These are phyloP conservation scores for Ephydatia muelleri DNA, from an alignment of 37 sponge, comb jelly and placozoan genomes.

Conservation along the genomic window DNA sequence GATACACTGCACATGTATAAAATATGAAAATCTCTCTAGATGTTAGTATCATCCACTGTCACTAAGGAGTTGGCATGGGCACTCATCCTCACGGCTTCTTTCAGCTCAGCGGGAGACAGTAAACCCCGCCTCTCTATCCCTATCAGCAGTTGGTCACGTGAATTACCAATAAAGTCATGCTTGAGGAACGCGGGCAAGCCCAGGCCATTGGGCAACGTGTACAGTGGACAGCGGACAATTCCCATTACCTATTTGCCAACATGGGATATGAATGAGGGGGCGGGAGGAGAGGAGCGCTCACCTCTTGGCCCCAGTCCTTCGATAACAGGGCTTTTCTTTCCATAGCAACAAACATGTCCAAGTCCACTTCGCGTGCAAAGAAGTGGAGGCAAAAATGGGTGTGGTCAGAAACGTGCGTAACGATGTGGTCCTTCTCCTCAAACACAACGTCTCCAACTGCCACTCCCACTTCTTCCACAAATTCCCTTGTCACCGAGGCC, in stretches of 20 bases:
- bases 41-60: no score
- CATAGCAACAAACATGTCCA: slow-evolving; percentile 27
- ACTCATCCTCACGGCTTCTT: slow-evolving; percentile 35
- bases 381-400: slow-evolving; percentile 82
- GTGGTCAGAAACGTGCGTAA: slow-evolving; percentile 54
- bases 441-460: slow-evolving; percentile 16
- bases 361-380: slow-evolving; percentile 57
- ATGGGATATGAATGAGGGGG: no score
- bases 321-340: slow-evolving; percentile 46
- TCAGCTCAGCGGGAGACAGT: slow-evolving; percentile 29
- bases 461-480: slow-evolving; percentile 42
- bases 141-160: slow-evolving; percentile 38
- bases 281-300: slow-evolving; percentile 2
- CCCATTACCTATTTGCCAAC: slow-evolving; percentile 59
- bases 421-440: slow-evolving; percentile 44
- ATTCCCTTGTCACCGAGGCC: slow-evolving; percentile 62
- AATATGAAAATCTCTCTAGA: no score
- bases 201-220: slow-evolving; percentile 82
- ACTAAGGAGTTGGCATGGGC: slow-evolving; percentile 8
- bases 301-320: slow-evolving; percentile 76
- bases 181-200: slow-evolving; percentile 81
- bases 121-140: slow-evolving; percentile 31
- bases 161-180: slow-evolving; percentile 71
- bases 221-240: slow-evolving; percentile 64
- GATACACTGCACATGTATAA: no score